These are phyloP conservation scores for Thecophora atra DNA, from an alignment of 2,888 invertebrate genomes.

Conservation along the genomic window DNA sequence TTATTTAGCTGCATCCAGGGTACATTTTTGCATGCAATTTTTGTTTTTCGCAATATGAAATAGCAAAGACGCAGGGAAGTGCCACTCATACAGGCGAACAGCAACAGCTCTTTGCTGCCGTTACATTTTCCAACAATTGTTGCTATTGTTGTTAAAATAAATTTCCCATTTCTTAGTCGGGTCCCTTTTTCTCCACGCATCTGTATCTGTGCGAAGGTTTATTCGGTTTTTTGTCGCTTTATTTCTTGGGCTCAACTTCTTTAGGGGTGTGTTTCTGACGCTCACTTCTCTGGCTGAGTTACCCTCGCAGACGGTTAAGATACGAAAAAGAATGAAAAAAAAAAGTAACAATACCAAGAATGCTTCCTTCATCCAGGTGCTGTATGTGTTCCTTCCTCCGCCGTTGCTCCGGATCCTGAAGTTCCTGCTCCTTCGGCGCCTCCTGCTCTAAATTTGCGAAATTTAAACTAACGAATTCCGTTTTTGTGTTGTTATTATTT, in stretches of 20 bases:
- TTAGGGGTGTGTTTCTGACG: constrained; percentile 1
- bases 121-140: constrained; percentile 5
- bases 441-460: background rate
- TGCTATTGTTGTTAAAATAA: constrained; percentile 1
- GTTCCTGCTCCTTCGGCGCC: background rate
- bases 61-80: background rate
- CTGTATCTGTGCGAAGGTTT: no score
- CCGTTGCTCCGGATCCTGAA: background rate
- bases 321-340: no score
- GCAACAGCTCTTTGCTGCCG: background rate
- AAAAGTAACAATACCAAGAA: no score
- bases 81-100: background rate
- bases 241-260: background rate
- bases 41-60: background rate
- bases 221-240: no score
- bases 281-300: no score
- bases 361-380: background rate
- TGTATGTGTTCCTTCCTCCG: background rate
- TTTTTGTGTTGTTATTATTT: background rate
- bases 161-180: background rate
- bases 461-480: background rate
- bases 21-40: background rate
- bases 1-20: background rate
- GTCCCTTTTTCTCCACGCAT: background rate
- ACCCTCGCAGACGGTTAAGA: no score